Evolutionary conservation across 2,888 invertebrate species (phyloP).

Genomic region (Sycophila texana): DNA sequence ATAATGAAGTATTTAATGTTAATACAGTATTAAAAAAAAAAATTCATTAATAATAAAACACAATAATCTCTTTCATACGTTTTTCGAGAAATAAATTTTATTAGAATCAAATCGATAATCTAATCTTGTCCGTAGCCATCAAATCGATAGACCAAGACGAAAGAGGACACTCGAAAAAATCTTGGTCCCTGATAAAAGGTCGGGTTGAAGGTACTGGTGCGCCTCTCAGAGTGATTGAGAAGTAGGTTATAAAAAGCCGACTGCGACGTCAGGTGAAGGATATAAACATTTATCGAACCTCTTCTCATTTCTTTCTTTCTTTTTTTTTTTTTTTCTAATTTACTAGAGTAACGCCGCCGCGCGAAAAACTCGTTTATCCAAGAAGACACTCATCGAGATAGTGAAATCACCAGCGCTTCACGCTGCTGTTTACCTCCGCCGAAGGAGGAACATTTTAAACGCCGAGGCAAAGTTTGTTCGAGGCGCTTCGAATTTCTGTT

Average conservation of each 20-base stretch:
- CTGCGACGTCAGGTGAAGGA: neutral
- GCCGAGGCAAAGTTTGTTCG: no score
- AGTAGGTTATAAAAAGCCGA: neutral
- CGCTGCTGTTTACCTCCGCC: no score
- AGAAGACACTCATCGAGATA: no score
- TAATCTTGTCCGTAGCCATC: neutral
- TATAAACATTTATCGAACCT: slow-evolving; percentile 4
- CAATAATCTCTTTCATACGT: neutral
- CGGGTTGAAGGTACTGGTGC: neutral
- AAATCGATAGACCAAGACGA: no score
- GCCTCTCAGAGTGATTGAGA: neutral
- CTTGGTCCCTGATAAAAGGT: neutral
- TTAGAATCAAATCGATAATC: neutral
- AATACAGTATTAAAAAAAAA: neutral
- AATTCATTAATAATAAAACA: neutral
- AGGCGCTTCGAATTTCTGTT: no score
- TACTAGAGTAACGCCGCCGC: slow-evolving; percentile 6
- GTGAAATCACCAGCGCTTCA: no score
- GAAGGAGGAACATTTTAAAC: no score
- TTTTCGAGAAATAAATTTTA: neutral
- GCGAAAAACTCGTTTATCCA: neutral
- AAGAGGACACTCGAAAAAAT: neutral
- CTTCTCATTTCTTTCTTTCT: neutral
- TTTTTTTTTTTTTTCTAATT: neutral
- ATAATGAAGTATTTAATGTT: neutral